Percentiles rank a stretch among this genome's conserved stretches.
phyloP scores from a whole-genome alignment of 2,797 vertebrate genomes.

The Eurystomus glaucurus region DNA sequence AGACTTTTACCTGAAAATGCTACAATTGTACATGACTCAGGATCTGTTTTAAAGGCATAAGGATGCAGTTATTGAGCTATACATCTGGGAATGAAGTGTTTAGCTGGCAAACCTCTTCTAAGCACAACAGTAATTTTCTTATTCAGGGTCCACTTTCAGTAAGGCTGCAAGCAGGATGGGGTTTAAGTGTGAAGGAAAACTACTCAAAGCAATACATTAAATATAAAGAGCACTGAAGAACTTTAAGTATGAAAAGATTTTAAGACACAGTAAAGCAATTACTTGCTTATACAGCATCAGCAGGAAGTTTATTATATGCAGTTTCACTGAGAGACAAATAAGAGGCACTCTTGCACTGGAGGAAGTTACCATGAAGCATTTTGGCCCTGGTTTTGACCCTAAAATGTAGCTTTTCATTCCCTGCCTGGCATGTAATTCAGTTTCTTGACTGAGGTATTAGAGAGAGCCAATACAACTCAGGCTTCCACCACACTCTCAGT shows the following conservation, averaged over 20 bases:
- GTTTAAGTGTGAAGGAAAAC: conserved; percentile 26
- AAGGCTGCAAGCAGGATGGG: background rate
- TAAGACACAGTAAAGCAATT: conserved; percentile 48
- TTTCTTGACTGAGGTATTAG: conserved; percentile 24
- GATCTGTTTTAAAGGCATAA: conserved; percentile 21
- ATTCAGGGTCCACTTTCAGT: background rate
- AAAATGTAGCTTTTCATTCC: background rate
- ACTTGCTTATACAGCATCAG: conserved; percentile 39
- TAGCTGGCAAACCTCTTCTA: conserved; percentile 16
- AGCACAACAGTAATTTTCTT: conserved; percentile 44
- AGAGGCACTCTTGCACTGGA: background rate
- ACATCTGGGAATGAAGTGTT: conserved; percentile 5
- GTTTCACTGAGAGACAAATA: conserved; percentile 13
- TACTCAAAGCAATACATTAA: conserved; percentile 46
- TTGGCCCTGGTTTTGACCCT: background rate
- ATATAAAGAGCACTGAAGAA: conserved; percentile 51
- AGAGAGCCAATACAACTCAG: background rate
- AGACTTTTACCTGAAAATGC: background rate
- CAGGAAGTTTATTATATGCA: background rate
- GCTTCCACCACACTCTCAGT: conserved; percentile 24
- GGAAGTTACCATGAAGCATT: background rate
- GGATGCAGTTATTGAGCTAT: background rate
- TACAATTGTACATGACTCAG: background rate
- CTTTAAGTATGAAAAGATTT: conserved; percentile 52
- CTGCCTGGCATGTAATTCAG: background rate